These are phyloP conservation scores for Peromyscus nudipes DNA, from an alignment of 2,797 vertebrate species.

Conservation along the genomic window DNA sequence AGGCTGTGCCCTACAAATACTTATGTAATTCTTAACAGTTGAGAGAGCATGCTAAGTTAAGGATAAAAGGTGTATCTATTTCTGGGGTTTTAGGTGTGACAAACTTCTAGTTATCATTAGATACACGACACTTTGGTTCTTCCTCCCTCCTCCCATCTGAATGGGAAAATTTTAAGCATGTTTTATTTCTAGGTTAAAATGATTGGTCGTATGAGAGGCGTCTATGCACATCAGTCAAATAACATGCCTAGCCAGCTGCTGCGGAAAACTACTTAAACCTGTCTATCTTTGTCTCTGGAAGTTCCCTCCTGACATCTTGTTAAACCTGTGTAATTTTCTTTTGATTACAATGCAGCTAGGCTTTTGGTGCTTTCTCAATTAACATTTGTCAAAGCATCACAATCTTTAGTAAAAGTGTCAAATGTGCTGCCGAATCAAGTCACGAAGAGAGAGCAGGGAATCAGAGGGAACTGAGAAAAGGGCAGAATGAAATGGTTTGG, in stretches of 20 bases:
- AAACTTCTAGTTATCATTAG: constrained; percentile 30
- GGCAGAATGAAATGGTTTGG: constrained; percentile 73
- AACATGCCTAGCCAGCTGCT: constrained; percentile 75
- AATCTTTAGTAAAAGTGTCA: constrained; percentile 83
- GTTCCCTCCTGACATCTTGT: constrained; percentile 87
- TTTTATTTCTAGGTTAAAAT: constrained; percentile 76
- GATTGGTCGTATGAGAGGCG: constrained; percentile 81
- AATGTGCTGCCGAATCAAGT: constrained; percentile 80
- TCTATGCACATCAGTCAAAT: constrained; percentile 78
- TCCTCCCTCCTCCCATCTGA: constrained; percentile 29
- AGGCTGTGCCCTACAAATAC: background rate
- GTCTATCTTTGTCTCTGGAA: constrained; percentile 81
- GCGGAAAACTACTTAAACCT: constrained; percentile 82
- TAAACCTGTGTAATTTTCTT: constrained; percentile 88
- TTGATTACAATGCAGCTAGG: constrained; percentile 89
- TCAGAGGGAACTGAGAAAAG: background rate
- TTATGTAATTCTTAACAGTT: background rate
- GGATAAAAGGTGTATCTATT: background rate
- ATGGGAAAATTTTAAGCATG: constrained; percentile 68
- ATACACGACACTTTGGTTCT: background rate
- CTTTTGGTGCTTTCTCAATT: constrained; percentile 92
- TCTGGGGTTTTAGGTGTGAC: constrained; percentile 37
- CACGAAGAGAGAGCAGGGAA: background rate
- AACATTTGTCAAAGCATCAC: constrained; percentile 89
- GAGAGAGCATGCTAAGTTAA: constrained; percentile 7